A percentile compares a stretch with the other conserved stretches of the same genome.
These are phyloP conservation scores for Halictus quadricinctus DNA, from an alignment of 2,888 invertebrate species.

Conservation along the genomic window DNA sequence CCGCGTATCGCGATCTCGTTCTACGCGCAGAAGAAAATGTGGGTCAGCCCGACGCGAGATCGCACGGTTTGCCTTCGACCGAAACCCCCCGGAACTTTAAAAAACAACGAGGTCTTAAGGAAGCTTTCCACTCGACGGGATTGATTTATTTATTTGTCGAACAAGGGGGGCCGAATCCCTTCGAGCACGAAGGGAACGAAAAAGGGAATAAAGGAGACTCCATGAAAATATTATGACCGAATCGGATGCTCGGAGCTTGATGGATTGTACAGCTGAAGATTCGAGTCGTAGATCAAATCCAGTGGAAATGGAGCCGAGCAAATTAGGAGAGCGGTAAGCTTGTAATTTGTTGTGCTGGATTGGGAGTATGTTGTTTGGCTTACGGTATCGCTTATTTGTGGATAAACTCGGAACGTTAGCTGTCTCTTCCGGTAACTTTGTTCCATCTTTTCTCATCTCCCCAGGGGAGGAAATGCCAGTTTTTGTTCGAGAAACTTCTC, in stretches of 20 bases:
- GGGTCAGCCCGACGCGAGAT: slow-evolving; percentile 15
- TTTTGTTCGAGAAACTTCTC: neutral
- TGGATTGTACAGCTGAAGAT: neutral
- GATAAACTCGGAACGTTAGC: too few species aligned
- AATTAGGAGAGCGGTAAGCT: too few species aligned
- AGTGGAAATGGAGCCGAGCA: neutral
- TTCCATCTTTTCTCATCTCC: neutral
- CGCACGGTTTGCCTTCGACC: neutral
- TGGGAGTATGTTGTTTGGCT: neutral
- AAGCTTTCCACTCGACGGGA: neutral
- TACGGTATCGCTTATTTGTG: neutral
- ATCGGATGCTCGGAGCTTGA: neutral
- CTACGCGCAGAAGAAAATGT: slow-evolving; percentile 1
- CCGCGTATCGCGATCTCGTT: slow-evolving; percentile 19
- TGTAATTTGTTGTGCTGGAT: neutral
- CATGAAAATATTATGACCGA: neutral
- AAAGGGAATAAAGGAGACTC: neutral
- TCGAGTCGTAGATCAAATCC: neutral
- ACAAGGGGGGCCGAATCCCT: neutral
- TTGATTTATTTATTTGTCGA: slow-evolving; percentile 7
- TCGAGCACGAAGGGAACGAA: neutral
- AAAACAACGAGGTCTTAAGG: neutral
- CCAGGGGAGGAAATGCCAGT: neutral
- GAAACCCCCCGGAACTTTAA: neutral
- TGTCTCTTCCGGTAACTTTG: too few species aligned